Evolutionary conservation across 2,888 invertebrate species (phyloP).

Genomic region (Acanthoscelides obtectus): DNA sequence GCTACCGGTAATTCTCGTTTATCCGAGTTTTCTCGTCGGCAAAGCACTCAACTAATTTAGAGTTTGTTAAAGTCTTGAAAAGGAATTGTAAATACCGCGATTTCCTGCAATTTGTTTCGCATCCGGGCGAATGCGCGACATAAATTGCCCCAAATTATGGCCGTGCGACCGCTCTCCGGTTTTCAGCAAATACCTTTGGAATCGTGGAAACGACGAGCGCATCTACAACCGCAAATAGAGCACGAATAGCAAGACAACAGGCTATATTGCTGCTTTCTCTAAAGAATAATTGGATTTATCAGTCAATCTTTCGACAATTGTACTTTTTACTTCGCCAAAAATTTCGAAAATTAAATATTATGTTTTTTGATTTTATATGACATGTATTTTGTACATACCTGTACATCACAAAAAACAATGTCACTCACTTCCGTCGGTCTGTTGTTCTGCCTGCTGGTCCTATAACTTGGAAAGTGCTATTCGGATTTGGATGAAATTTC

Average conservation of each 20-base stretch:
- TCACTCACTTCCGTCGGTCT: too few species aligned
- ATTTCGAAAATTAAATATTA: too few species aligned
- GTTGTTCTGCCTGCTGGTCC: too few species aligned
- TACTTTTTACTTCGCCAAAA: too few species aligned
- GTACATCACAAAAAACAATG: too few species aligned
- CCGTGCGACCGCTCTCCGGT: not conserved
- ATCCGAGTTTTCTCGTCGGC: not conserved
- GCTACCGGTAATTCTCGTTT: not conserved
- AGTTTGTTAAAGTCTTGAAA: not conserved
- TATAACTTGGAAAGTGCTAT: too few species aligned
- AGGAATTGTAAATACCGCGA: not conserved
- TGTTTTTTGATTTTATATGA: too few species aligned
- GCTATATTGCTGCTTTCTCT: not conserved
- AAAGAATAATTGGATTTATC: too few species aligned
- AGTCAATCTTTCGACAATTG: too few species aligned
- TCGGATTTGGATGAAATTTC: too few species aligned
- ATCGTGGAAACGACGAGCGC: not conserved
- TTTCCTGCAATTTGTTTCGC: not conserved
- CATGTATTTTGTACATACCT: too few species aligned
- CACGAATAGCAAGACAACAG: not conserved
- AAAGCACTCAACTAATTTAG: not conserved
- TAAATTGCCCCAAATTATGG: not conserved
- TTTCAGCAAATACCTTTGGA: not conserved
- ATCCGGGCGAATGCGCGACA: not conserved
- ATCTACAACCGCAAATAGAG: not conserved